Conservation (phyloP, 2,888 invertebrate genomes). For the Germaria angustata region DNA sequence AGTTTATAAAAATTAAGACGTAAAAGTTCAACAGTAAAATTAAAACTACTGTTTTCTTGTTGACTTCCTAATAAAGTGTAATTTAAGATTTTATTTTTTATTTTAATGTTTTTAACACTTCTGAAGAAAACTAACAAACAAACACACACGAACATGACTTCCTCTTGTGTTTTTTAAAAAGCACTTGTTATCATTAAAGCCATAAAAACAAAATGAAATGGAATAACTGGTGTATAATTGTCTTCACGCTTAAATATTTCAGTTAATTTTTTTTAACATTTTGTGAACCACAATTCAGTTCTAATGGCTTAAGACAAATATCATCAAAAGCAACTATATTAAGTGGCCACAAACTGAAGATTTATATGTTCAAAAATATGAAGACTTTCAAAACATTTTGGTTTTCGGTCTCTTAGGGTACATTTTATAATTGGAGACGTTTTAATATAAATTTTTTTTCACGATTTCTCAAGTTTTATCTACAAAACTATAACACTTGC, state of each 20-base stretch:
- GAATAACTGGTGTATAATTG: slow-evolving; percentile 58
- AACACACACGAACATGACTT: slow-evolving; percentile 46
- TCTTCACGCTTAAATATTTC: slow-evolving; percentile 53
- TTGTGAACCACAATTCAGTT: slow-evolving; percentile 40
- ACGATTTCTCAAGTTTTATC: slow-evolving; percentile 17
- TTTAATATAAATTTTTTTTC: slow-evolving; percentile 33
- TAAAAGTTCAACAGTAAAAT: slow-evolving; percentile 45
- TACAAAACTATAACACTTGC: slow-evolving; percentile 56
- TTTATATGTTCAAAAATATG: slow-evolving; percentile 54
- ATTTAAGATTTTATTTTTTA: slow-evolving; percentile 46
- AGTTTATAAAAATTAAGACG: slow-evolving; percentile 40
- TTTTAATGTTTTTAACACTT: slow-evolving; percentile 28
- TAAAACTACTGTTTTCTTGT: slow-evolving; percentile 68
- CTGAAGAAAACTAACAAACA: slow-evolving; percentile 43
- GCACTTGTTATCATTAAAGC: slow-evolving; percentile 64
- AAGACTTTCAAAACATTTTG: slow-evolving; percentile 42
- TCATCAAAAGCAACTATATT: neutral
- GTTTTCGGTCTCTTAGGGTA: neutral
- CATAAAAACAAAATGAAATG: slow-evolving; percentile 29
- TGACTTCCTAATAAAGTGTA: slow-evolving; percentile 59
- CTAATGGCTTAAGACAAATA: slow-evolving; percentile 36
- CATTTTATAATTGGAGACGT: slow-evolving; percentile 33
- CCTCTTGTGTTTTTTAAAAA: slow-evolving; percentile 53
- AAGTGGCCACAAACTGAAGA: slow-evolving; percentile 39
- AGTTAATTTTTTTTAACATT: slow-evolving; percentile 2